These are phyloP conservation scores for Xylota segnis DNA, from an alignment of 2,888 invertebrate genomes.

Conservation along the genomic window DNA sequence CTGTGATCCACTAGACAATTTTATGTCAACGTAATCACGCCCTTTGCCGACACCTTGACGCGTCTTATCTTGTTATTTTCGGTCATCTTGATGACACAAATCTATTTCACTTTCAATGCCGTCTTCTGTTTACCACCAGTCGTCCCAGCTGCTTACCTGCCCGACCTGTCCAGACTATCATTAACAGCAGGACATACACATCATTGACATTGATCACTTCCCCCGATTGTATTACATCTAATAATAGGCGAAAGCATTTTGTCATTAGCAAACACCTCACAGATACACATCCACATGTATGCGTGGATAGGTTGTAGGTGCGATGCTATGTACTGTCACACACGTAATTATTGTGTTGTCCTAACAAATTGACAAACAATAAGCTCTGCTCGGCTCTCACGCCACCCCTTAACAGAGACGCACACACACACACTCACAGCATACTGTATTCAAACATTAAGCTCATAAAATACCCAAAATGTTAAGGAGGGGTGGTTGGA, in stretches of 20 bases:
- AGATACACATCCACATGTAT: constrained; percentile 12
- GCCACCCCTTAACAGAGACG: constrained; percentile 24
- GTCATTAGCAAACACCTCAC: constrained; percentile 58
- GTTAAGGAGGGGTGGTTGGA: not conserved
- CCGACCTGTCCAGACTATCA: constrained; percentile 52
- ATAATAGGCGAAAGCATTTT: constrained; percentile 73
- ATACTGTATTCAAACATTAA: constrained; percentile 39
- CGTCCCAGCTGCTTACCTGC: constrained; percentile 3
- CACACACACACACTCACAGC: constrained; percentile 6
- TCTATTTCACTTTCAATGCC: constrained; percentile 61
- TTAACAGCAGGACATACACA: constrained; percentile 64
- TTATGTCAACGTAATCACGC: not conserved
- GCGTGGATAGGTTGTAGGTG: constrained; percentile 46
- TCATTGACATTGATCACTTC: constrained; percentile 74
- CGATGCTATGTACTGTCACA: constrained; percentile 60
- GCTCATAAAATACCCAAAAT: constrained; percentile 59
- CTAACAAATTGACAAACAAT: constrained; percentile 76
- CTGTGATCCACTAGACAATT: not conserved
- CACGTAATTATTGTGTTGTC: constrained; percentile 76
- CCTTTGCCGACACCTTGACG: not conserved
- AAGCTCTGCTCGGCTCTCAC: constrained; percentile 61
- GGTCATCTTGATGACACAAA: constrained; percentile 46
- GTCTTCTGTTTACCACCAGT: constrained; percentile 3
- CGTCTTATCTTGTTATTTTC: not conserved
- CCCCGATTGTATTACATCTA: constrained; percentile 70